Evolutionary conservation across 2,113 vertebrate species (phyloP).

Genomic region (Rhagologus leucostigma): DNA sequence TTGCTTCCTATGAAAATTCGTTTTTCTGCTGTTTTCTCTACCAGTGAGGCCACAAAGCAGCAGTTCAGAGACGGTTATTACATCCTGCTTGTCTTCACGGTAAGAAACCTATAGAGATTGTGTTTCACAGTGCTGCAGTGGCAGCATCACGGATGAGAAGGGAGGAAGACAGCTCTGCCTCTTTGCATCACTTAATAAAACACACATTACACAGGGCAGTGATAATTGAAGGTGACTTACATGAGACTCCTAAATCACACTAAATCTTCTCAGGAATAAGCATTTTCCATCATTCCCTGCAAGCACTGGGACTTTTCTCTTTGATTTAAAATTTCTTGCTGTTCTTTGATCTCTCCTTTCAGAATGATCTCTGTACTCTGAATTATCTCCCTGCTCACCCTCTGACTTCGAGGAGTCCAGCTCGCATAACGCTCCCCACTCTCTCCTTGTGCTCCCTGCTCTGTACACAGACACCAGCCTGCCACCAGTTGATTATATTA

Average conservation of each 20-base stretch:
- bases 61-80: background rate
- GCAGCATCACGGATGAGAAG: background rate
- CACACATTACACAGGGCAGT: background rate
- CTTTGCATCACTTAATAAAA: background rate
- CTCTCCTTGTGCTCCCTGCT: background rate
- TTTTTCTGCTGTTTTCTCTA: background rate
- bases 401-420: background rate
- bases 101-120: background rate
- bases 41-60: background rate
- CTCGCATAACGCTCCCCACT: background rate
- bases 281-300: background rate
- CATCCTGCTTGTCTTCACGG: background rate
- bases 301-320: background rate
- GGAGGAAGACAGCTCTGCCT: background rate
- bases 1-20: background rate
- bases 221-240: background rate
- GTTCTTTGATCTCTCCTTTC: background rate
- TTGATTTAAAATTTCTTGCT: background rate
- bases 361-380: background rate
- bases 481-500: background rate
- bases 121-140: background rate
- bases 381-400: background rate
- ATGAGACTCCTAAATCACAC: background rate
- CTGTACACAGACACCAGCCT: background rate
- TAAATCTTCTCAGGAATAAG: slow-evolving; percentile 9